phyloP scores from a whole-genome alignment of 2,797 vertebrate species.

The Chelidonichthys spinosus region DNA sequence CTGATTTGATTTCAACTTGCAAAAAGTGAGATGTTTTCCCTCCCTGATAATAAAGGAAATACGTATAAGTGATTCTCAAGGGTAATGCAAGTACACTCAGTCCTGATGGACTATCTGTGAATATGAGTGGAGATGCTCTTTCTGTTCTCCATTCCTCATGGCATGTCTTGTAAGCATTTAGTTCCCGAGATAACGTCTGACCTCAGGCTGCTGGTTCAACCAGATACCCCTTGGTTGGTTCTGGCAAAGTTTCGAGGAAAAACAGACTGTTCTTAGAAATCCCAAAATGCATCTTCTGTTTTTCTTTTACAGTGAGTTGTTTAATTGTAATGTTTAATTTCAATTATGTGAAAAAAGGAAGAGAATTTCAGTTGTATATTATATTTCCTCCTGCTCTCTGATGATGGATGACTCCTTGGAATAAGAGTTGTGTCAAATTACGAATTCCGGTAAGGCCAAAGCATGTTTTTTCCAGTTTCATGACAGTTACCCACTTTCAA shows the following conservation, averaged over 20 bases:
- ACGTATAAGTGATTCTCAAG: neutral
- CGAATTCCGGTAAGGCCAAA: neutral
- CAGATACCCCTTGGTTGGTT: constrained; percentile 7
- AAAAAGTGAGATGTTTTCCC: neutral
- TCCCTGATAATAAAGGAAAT: neutral
- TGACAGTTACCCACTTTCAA: neutral
- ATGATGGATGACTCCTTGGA: constrained; percentile 1
- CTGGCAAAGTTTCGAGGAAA: constrained; percentile 17
- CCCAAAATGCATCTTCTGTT: neutral
- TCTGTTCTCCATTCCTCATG: neutral
- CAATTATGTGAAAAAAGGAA: neutral
- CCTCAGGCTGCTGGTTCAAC: constrained; percentile 5
- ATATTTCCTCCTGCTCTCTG: neutral
- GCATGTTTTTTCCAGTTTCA: neutral
- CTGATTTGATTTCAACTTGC: neutral
- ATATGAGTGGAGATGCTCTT: neutral
- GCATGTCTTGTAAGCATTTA: constrained; percentile 7
- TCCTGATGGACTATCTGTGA: neutral
- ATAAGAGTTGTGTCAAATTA: neutral
- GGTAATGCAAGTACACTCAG: neutral
- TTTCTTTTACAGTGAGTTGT: neutral
- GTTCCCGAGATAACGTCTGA: constrained; percentile 9
- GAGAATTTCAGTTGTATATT: neutral
- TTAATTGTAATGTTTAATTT: neutral
- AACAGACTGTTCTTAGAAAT: constrained; percentile 18